Evolutionary conservation across 2,888 invertebrate genomes (phyloP), one percentile per base, ranked within the genome.

Genomic region (Drosophila infuscata): DNA sequence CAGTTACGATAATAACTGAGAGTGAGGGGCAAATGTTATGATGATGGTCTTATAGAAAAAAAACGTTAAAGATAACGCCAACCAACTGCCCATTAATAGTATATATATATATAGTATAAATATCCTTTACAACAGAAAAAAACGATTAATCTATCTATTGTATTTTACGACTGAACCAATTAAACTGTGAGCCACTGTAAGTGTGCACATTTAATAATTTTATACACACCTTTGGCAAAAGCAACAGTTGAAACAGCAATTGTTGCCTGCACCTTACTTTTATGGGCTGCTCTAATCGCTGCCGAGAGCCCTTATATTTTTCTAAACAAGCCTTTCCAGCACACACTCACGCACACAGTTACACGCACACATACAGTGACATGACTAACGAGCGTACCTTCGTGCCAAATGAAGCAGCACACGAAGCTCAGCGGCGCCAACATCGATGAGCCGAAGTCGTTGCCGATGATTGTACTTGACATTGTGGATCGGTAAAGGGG

Each of bases 401-500:
- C 73, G 79, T 56, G 62, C 25, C 29, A 46, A 51, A 33, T 17
- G 51, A 46, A 53, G 57, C 46, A 38, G 35, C 8, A 41, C 38
- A 70, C 70, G 66, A 79, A 56, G 41, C 48, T 46, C 2, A 54
- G 30, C 53, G 80, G 48, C 66, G 80, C 32, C 76, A 70, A 52
- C 35, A 32, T 33, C 48, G 48, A 35, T 35, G 62, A 38, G 30
- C 65, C 52, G 43, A 38, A 49, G 62, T 5, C 54, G 70, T 36
- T 43, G 66, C 15, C 43, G 65, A 61, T 33, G 65, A 69, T 79
- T 79, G 74, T 52, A 65, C 89, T 89, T 89, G 84, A 79, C 84
- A 86, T 83, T 76, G 81, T 38, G 68, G 52, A 74, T 58, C 54
- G 72, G 62, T 36, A 63, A 65, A 61, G 51, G 59, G 67, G 60